A percentile compares a stretch with the other conserved stretches of the same genome.
Conservation (phyloP, 1,140 invertebrate species). For the Drosophila pallidifrons region DNA sequence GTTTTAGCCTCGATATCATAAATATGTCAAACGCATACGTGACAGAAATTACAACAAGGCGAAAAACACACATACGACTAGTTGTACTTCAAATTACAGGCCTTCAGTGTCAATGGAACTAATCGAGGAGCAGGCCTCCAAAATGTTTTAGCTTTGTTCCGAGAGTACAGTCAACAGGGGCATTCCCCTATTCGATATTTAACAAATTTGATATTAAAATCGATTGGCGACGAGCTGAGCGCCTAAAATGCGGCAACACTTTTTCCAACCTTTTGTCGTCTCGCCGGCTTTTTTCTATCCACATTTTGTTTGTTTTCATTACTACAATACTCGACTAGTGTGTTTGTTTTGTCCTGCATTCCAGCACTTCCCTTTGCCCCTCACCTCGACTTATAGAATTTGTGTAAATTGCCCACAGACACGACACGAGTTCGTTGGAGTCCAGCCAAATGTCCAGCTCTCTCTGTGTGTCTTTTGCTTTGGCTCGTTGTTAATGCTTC, state of each 20-base stretch:
- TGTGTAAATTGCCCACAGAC: constrained; percentile 75
- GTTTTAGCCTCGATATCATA: constrained; percentile 46
- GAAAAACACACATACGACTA: constrained; percentile 14
- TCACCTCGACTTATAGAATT: constrained; percentile 66
- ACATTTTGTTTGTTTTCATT: constrained; percentile 23
- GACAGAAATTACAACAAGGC: constrained; percentile 11
- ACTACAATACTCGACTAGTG: constrained; percentile 3
- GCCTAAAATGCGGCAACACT: constrained; percentile 10
- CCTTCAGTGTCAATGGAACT: constrained; percentile 45
- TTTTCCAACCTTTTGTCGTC: constrained; percentile 3
- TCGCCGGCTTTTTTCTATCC: constrained; percentile 16
- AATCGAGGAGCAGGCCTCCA: constrained; percentile 10
- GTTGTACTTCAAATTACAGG: constrained; percentile 50
- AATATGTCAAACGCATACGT: constrained; percentile 44
- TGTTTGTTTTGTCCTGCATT: constrained; percentile 23
- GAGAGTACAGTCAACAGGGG: background rate
- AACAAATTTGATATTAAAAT: constrained; percentile 45
- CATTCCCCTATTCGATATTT: background rate
- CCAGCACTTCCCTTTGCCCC: constrained; percentile 3
- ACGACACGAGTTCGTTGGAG: constrained; percentile 54
- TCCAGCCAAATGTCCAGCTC: constrained; percentile 21
- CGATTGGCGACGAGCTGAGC: constrained; percentile 23
- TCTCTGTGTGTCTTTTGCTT: constrained; percentile 6
- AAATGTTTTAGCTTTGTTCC: too few species aligned
- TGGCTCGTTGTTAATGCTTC: constrained; percentile 65